phyloP scores from a whole-genome alignment of 2,113 vertebrate species.

The Athene cunicularia region DNA sequence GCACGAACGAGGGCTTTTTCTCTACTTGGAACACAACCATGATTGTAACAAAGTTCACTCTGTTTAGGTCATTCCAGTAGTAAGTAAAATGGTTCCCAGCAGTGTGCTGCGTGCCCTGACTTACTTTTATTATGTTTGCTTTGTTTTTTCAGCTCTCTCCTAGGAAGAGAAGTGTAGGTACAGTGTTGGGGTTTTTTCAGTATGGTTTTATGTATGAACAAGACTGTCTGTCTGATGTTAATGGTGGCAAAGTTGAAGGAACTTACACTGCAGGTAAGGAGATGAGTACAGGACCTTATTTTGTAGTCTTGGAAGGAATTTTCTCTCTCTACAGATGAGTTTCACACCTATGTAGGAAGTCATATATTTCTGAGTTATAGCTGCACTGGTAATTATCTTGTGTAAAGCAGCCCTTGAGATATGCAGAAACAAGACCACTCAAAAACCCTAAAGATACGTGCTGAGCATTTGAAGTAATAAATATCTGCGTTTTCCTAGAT shows the following conservation, averaged over 20 bases:
- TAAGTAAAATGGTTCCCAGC: not conserved
- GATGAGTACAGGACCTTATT: not conserved
- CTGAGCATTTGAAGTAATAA: not conserved
- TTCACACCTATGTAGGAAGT: not conserved
- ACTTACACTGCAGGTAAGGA: not conserved
- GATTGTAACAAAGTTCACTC: not conserved
- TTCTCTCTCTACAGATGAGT: not conserved
- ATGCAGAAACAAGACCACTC: not conserved
- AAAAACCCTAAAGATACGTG: not conserved
- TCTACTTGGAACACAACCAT: not conserved
- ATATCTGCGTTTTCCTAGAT: not conserved
- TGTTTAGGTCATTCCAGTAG: not conserved
- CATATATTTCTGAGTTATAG: not conserved
- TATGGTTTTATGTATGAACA: not conserved
- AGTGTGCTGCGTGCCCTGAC: not conserved
- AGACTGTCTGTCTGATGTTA: not conserved
- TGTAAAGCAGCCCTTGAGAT: not conserved
- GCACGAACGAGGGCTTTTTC: not conserved
- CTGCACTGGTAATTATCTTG: not conserved
- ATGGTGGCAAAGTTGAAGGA: not conserved
- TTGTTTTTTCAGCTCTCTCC: not conserved
- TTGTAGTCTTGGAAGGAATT: not conserved
- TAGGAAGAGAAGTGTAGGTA: not conserved
- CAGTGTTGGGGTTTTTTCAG: accelerated
- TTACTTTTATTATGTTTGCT: not conserved